Base-by-base conservation (phyloP, 1,140 invertebrate species). In the Zelostemma sp. region DNA sequence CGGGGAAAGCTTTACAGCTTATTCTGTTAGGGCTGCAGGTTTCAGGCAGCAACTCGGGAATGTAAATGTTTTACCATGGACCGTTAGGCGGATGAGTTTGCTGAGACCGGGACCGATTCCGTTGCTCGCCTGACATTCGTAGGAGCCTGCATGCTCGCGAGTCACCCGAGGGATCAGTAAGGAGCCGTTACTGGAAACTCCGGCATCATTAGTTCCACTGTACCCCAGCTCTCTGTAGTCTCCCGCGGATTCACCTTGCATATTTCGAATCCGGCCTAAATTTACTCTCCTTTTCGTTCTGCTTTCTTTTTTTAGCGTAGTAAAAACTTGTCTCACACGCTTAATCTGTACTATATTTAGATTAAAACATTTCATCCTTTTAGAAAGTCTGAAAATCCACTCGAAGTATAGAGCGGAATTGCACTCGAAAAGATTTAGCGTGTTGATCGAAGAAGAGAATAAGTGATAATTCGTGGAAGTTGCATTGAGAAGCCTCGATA, bases 101-200 rank as follows among this genome's bases (percentile, higher is more conserved):
- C 89, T 90, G 71, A 91, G 86, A 48, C 87, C 89, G 8, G 88
- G 85, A 1, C 89, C 89, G 53, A 91, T 88, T 1, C 87, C 87
- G 79, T 92, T 92, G 80, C 85, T 87, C 11, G 90, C 89, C 72
- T 90, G 89, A 72, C 86, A 87, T 21, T 89, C 72, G 71, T 90
- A 90, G 73, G 86, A 85, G 12, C 90, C 88, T 68, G 86, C 85
- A 73, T 90, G 88, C 65, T 86, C 82, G 72, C 88, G 86, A 35
- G 73, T 73, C 31, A 89, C 88, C 54, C 83, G 76, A 14, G 79
- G 80, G 68, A 91, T 89, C 48, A 87, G 75, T 67, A 91, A 76
- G 5, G 88, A 89, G 14, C 89, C 89, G 72, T 90, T 90, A 31
- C 75, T 76, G 17, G 76, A 75, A 48, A 83, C 75, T 48, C 79